A percentile compares a stretch with the other conserved stretches of the same genome.
These are phyloP conservation scores for Iguana delicatissima DNA, from an alignment of 2,797 vertebrate species.

Conservation along the genomic window DNA sequence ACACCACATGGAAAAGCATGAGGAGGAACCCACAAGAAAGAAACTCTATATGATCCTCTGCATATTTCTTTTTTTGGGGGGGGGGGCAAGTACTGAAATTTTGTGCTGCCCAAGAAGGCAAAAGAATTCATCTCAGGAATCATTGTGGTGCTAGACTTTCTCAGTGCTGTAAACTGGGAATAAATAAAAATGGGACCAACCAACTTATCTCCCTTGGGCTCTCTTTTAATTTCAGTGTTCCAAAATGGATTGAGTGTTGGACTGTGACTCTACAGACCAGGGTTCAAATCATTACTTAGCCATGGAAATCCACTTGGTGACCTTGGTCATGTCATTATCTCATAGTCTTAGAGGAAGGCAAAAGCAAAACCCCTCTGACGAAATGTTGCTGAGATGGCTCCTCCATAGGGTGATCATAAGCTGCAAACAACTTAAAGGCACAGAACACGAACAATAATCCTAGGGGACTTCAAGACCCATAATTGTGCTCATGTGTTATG, in stretches of 20 bases:
- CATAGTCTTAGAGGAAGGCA: too few relatives aligned
- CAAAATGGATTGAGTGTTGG: not conserved
- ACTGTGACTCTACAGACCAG: too few relatives aligned
- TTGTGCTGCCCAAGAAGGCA: not conserved
- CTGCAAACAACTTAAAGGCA: too few relatives aligned
- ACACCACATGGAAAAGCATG: not conserved
- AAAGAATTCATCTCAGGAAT: not conserved
- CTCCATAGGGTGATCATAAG: too few relatives aligned
- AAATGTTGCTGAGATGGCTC: too few relatives aligned
- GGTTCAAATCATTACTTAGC: too few relatives aligned
- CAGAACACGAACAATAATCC: too few relatives aligned
- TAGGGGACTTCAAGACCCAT: not conserved
- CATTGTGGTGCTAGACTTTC: not conserved
- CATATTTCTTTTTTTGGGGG: not conserved
- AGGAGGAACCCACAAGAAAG: not conserved
- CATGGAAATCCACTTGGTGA: too few relatives aligned
- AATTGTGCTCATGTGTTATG: not conserved
- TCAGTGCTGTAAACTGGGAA: not conserved
- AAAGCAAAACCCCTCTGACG: too few relatives aligned
- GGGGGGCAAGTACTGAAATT: not conserved
- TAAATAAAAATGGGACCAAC: not conserved
- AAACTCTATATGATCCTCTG: not conserved
- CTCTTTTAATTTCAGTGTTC: not conserved
- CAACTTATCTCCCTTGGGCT: not conserved
- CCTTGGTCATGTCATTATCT: too few relatives aligned